These are phyloP conservation scores for Phortica okadai DNA, from an alignment of 2,888 invertebrate genomes.

Conservation along the genomic window DNA sequence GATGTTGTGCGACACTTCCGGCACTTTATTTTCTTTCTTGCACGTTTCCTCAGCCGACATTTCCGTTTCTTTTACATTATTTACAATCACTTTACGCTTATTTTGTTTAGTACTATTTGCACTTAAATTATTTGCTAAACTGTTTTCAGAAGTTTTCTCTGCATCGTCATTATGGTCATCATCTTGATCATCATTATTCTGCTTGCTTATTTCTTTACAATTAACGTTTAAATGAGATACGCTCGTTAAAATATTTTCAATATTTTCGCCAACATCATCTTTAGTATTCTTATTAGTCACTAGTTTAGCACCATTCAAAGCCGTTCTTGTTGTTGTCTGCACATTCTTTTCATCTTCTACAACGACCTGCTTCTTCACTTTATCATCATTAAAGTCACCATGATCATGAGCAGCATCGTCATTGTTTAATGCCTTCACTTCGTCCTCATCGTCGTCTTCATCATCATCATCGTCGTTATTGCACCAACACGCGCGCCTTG, in stretches of 20 bases:
- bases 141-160: conserved; percentile 10
- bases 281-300: conserved; percentile 16
- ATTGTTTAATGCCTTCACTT: conserved; percentile 27
- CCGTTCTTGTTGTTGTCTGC: conserved; percentile 42
- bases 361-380: not conserved
- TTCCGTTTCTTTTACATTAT: conserved; percentile 29
- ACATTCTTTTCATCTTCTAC: not conserved
- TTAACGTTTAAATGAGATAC: conserved; percentile 17
- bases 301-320: conserved; percentile 66
- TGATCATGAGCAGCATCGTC: conserved; percentile 46
- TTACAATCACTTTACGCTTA: conserved; percentile 38
- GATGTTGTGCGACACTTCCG: not conserved
- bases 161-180: conserved; percentile 32
- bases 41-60: conserved; percentile 14
- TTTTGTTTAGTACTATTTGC: conserved; percentile 34
- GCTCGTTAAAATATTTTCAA: conserved; percentile 23
- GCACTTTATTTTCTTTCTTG: conserved; percentile 26
- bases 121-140: conserved; percentile 36
- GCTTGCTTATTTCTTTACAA: conserved; percentile 14
- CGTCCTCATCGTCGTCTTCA: conserved; percentile 46
- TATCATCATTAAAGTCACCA: conserved; percentile 46
- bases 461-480: conserved; percentile 36
- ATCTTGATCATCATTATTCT: not conserved
- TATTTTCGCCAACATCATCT: conserved; percentile 14
- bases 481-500: conserved; percentile 82